phyloP scores from a whole-genome alignment of 2,113 vertebrate genomes.

The Pseudorasbora parva region DNA sequence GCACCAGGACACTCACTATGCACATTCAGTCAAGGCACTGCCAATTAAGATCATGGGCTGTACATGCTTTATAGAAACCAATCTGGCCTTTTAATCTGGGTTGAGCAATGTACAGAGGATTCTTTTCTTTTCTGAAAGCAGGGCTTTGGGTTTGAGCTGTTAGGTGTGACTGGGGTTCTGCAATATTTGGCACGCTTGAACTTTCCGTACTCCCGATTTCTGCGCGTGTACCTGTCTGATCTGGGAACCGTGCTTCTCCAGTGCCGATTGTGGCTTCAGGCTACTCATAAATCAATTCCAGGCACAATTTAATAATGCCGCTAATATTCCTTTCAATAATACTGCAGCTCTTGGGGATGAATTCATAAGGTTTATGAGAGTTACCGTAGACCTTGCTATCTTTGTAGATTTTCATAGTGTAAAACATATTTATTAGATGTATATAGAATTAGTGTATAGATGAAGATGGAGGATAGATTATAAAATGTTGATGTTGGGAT shows the following conservation, averaged over 20 bases:
- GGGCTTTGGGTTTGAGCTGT: conserved; percentile 70
- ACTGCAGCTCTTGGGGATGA: neutral
- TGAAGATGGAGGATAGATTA: neutral
- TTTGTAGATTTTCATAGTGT: neutral
- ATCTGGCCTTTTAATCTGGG: conserved; percentile 24
- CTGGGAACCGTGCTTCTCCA: conserved; percentile 8
- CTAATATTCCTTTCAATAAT: neutral
- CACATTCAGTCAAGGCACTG: conserved; percentile 14
- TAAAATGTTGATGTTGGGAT: neutral
- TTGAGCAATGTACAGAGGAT: conserved; percentile 55
- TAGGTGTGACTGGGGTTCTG: conserved; percentile 61
- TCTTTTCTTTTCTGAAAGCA: conserved; percentile 53
- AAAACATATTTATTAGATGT: neutral
- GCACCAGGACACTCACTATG: conserved; percentile 10
- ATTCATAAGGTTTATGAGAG: neutral
- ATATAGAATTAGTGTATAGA: neutral
- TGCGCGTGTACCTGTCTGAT: conserved; percentile 15
- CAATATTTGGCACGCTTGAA: conserved; percentile 55
- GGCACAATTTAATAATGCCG: neutral
- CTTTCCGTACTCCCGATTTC: conserved; percentile 1
- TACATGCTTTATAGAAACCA: conserved; percentile 1
- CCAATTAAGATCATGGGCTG: neutral
- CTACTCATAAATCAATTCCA: neutral
- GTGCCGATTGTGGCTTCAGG: neutral
- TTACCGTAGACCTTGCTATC: neutral